phyloP scores from a whole-genome alignment of 2,888 invertebrate species.

The Xylocampa areola region DNA sequence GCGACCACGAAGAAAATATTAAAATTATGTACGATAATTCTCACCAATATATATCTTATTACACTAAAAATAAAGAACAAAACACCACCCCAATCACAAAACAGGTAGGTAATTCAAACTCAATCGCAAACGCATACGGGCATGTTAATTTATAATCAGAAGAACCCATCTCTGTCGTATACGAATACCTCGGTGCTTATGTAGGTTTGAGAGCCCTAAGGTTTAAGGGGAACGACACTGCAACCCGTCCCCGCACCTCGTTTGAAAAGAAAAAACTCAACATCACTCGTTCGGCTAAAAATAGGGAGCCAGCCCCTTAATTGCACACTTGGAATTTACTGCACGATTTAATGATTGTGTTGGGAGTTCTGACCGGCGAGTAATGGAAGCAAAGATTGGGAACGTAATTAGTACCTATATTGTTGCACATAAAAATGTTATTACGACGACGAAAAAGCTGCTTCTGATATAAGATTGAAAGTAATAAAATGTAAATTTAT shows the following conservation, averaged over 20 bases:
- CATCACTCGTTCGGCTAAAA: constrained; percentile 78
- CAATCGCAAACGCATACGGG: constrained; percentile 61
- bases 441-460: constrained; percentile 50
- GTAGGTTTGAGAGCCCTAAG: constrained; percentile 62
- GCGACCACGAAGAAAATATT: constrained; percentile 19
- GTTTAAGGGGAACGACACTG: constrained; percentile 69
- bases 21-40: constrained; percentile 14
- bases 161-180: constrained; percentile 60
- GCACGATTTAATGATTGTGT: constrained; percentile 80
- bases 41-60: constrained; percentile 25
- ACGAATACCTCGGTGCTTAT: constrained; percentile 47
- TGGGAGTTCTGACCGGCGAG: constrained; percentile 53
- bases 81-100: constrained; percentile 52
- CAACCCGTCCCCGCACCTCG: constrained; percentile 68
- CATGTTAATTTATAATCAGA: constrained; percentile 66
- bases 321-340: constrained; percentile 85
- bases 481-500: constrained; percentile 53
- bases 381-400: constrained; percentile 66
- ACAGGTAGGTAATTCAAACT: constrained; percentile 60
- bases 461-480: constrained; percentile 33
- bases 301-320: constrained; percentile 82
- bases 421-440: constrained; percentile 60
- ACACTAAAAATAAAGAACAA: constrained; percentile 40
- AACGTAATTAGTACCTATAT: constrained; percentile 71
- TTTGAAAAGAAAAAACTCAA: constrained; percentile 71